A percentile compares a stretch with the other conserved stretches of the same genome.
phyloP scores from a whole-genome alignment of 2,888 invertebrate species.

The Yponomeuta evonymella region DNA sequence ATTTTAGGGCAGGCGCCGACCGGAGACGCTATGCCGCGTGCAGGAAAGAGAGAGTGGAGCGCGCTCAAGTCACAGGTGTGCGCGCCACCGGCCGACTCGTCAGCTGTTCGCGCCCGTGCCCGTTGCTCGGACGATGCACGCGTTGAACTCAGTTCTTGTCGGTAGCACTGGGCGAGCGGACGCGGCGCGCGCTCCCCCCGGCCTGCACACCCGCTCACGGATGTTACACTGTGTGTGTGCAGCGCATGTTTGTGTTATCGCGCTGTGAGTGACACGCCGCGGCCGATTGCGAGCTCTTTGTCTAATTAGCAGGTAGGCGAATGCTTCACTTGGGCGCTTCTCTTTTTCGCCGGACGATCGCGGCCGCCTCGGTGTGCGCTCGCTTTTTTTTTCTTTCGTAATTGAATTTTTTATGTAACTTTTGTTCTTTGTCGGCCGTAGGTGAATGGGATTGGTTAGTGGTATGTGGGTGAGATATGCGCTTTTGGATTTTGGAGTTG shows the following conservation, averaged over 20 bases:
- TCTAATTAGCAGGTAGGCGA: constrained; percentile 72
- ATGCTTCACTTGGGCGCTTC: constrained; percentile 48
- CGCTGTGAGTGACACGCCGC: constrained; percentile 49
- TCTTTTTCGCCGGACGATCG: constrained; percentile 33
- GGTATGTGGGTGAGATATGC: constrained; percentile 6
- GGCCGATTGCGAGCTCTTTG: constrained; percentile 60
- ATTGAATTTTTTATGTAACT: constrained; percentile 37
- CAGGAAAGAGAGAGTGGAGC: constrained; percentile 58
- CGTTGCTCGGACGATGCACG: constrained; percentile 30
- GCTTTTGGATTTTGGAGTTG: constrained; percentile 5
- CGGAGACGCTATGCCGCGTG: constrained; percentile 34
- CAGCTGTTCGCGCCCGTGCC: constrained; percentile 67
- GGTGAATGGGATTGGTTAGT: not conserved
- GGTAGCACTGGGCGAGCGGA: constrained; percentile 55
- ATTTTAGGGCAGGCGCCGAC: constrained; percentile 39
- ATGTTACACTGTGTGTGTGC: constrained; percentile 55
- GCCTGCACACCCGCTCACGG: constrained; percentile 29
- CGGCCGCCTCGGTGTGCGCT: constrained; percentile 26
- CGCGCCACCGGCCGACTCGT: constrained; percentile 52
- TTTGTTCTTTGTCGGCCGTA: constrained; percentile 16
- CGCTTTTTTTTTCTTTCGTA: constrained; percentile 35
- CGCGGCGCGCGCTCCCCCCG: constrained; percentile 28
- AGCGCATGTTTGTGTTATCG: constrained; percentile 49
- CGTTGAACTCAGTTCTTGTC: constrained; percentile 48
- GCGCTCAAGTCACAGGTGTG: constrained; percentile 56